phyloP scores from a whole-genome alignment of 2,888 invertebrate species.

The Melieria omissa region DNA sequence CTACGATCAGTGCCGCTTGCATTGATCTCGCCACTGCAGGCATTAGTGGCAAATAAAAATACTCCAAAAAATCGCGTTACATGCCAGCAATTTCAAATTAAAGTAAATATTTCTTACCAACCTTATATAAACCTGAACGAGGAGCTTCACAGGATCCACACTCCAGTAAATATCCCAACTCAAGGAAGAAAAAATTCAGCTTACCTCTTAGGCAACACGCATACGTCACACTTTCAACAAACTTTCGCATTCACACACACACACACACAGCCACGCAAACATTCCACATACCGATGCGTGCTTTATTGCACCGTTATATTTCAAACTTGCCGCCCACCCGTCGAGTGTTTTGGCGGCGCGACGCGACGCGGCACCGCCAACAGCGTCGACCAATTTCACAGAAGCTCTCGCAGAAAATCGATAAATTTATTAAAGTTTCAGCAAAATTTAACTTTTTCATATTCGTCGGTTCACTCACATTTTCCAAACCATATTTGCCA shows the following conservation, averaged over 20 bases:
- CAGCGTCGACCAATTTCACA: constrained; percentile 17
- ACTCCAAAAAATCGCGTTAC: no score
- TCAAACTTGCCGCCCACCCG: not conserved
- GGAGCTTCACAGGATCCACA: no score
- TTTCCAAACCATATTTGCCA: not conserved
- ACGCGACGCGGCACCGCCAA: constrained; percentile 27
- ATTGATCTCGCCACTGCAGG: no score
- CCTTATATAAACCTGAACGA: no score
- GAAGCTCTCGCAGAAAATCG: constrained; percentile 26
- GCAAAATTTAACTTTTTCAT: constrained; percentile 24
- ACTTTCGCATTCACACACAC: not conserved
- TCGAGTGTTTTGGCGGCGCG: not conserved
- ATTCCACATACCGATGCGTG: constrained; percentile 9
- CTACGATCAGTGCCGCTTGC: no score
- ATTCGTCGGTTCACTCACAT: not conserved
- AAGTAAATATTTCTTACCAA: no score
- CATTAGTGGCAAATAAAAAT: no score
- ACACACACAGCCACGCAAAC: not conserved
- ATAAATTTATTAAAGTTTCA: constrained; percentile 41
- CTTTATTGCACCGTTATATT: not conserved
- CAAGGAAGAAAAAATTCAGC: not conserved
- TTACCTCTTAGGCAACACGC: not conserved
- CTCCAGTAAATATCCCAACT: no score
- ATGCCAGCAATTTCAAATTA: no score
- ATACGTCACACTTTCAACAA: not conserved